Percentiles rank a stretch among this genome's conserved stretches.
Evolutionary conservation across 2,888 invertebrate species (phyloP).

Genomic region (Epistrophella euchroma): DNA sequence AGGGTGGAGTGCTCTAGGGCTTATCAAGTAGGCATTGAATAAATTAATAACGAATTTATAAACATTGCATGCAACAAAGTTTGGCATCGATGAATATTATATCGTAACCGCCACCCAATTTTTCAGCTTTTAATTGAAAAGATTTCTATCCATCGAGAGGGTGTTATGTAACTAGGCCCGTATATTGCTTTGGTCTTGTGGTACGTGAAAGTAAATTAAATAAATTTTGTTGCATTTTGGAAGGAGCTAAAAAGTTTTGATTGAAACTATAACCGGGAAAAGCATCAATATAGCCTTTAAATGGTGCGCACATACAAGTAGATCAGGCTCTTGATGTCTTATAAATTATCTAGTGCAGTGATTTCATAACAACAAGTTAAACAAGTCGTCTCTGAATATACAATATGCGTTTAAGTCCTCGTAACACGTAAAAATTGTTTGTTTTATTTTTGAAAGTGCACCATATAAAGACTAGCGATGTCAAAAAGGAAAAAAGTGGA

Average conservation of each 20-base stretch:
- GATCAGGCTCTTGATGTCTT: conserved; percentile 36
- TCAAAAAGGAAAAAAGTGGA: conserved; percentile 47
- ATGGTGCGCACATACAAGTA: not conserved
- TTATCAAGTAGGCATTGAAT: not conserved
- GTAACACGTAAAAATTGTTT: conserved; percentile 5
- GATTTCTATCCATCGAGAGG: conserved; percentile 30
- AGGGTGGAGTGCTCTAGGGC: conserved; percentile 10
- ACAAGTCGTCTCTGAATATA: conserved; percentile 33
- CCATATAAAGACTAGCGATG: conserved; percentile 13
- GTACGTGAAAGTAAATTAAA: conserved; percentile 69
- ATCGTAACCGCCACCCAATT: conserved; percentile 58
- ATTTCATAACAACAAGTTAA: conserved; percentile 70
- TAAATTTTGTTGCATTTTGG: conserved; percentile 31
- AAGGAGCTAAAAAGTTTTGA: conserved; percentile 49
- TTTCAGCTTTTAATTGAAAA: conserved; percentile 55
- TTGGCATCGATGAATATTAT: conserved; percentile 39
- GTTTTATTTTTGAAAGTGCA: conserved; percentile 24
- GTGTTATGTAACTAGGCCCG: conserved; percentile 60
- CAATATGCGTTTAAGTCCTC: conserved; percentile 61
- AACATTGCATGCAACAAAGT: conserved; percentile 10
- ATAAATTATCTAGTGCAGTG: conserved; percentile 57
- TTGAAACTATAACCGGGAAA: conserved; percentile 47
- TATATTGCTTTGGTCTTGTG: conserved; percentile 21
- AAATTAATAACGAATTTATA: conserved; percentile 19
- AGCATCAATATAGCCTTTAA: conserved; percentile 20